Evolutionary conservation across 2,888 invertebrate genomes (phyloP), one percentile per base, ranked within the genome.

Genomic region (Mactromeris polynyma): DNA sequence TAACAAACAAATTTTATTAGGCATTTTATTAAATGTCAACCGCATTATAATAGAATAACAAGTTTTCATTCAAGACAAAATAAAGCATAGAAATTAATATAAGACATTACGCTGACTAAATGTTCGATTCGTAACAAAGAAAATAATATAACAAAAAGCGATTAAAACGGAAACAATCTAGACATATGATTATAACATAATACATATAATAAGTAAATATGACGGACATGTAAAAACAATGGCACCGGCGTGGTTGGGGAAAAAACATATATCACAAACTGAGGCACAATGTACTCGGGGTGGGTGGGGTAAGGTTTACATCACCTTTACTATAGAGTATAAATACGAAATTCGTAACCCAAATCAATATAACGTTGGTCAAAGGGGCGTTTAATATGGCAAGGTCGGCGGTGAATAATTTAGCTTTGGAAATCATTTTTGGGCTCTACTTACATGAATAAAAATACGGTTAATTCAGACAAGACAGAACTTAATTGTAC

Each of bases 1-100:
- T 26, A 33, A 73, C 73, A 33, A 36, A 73, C 36, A 17, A 2
- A 9, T 73, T 36, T 73, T 73, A 36, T 36, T 73, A 33, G 36
- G 33, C 73, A 73, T 73, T 73, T 73, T 73, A 73, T 73, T 64
- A 17, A 46, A 64, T 64, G 33, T 73, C 9, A 73, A 73, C 73
- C 26, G 73, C 73, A 73, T 36, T 73, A 73, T 36, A 73, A 36
- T 58, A 4, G 7, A 9, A 73, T 73, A 73, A 73, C 73, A 73
- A 73, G 33, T 33, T 33, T 73, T 73, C 36, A 26, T 73, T 19
- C 33, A 33, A 36, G 36, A 33, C 19, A 33, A 73, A 73, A 64
- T 73, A 36, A 73, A 73, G 33, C 31, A 33, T 26, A 73, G 36
- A 73, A 36, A 33, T 36, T 73, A 73, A 73, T 73, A 26, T 58